Percentiles rank a stretch among this genome's conserved stretches.
Evolutionary conservation across 2,888 invertebrate species (phyloP).

Genomic region (Tipula unca): DNA sequence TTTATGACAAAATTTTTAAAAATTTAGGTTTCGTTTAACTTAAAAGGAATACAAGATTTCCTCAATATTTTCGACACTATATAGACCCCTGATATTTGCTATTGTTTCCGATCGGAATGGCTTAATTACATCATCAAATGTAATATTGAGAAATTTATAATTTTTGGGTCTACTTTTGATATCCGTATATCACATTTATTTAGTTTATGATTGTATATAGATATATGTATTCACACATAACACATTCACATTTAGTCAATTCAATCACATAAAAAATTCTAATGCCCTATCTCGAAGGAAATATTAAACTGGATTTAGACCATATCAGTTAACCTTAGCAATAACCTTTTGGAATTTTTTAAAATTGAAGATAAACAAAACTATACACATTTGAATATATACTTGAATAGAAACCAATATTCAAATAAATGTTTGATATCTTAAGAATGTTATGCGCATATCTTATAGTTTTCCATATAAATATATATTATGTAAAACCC

Average conservation of each 20-base stretch:
- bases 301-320: not conserved
- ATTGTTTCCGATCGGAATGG: not conserved
- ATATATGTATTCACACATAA: not conserved
- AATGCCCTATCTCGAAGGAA: not conserved
- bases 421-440: not conserved
- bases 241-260: not conserved
- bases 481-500: not conserved
- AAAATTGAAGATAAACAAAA: not conserved
- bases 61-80: not conserved
- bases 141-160: not conserved
- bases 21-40: not conserved
- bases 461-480: not conserved
- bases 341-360: not conserved
- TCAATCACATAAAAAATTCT: not conserved
- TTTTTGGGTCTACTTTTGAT: no score
- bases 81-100: not conserved
- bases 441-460: not conserved
- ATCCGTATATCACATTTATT: not conserved
- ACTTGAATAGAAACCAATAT: not conserved
- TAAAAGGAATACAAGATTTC: not conserved
- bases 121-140: not conserved
- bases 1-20: not conserved
- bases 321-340: not conserved
- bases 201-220: not conserved
- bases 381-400: not conserved